Evolutionary conservation across 2,113 vertebrate species (phyloP), one percentile per base, ranked within the genome.

Genomic region (Indri indri): DNA sequence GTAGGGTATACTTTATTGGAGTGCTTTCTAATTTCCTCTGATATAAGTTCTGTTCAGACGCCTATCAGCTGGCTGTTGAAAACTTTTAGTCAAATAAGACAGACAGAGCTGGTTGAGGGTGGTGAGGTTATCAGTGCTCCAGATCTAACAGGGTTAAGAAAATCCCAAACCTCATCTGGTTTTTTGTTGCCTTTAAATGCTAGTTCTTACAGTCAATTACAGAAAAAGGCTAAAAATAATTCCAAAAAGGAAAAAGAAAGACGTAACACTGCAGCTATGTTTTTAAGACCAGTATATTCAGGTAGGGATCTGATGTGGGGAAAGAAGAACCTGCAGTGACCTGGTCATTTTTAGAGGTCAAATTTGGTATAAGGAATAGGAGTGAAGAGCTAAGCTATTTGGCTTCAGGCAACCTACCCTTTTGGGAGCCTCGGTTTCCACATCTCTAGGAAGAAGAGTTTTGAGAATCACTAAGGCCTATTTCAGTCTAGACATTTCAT

Each of bases 31-130:
- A 97, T 93, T 95, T 92, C 50, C 73, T 59, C 66, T 42, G 37
- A 82, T 66, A 97, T 77, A 70, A 94, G 91, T 95, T 95, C 84
- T 79, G 96, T 52, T 86, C 85, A 88, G 92, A 96, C 61, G 94
- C 42, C 8, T 18, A 92, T 85, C 96, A 97, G 50, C 82, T 25
- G 9, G 47, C 57, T 92, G 79, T 96, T 96, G 92, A 95, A 97
- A 97, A 93, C 71, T 89, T 94, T 95, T 88, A 97, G 96, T 98
- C 96, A 97, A 97, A 90, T 80, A 93, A 89, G 91, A 83, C 52
- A 70, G 96, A 90, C 11, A 77, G 76, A 94, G 94, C 96, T 45
- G 0, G 0, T 13, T 73, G n/a, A 6, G 63, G 52, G 79, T 47
- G 79, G 45, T 3, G 0, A 6, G 73, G 32, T 97, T 96, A 93